Evolutionary conservation across 2,113 vertebrate genomes (phyloP), one percentile per base, ranked within the genome.

Genomic region (Gorsachius goisagi): DNA sequence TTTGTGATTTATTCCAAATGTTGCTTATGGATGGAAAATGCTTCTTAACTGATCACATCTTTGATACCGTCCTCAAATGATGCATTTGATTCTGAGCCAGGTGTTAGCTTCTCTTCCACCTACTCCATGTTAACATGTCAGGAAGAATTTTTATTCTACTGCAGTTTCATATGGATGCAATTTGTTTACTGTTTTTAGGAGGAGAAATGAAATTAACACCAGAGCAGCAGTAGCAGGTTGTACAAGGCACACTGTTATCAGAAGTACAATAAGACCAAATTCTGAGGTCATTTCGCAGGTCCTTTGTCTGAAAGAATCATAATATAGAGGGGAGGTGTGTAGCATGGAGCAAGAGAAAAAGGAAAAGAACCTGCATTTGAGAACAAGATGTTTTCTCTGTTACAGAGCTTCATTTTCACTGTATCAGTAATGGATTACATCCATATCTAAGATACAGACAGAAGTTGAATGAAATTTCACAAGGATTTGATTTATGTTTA

Each of bases 401-500:
- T 75, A 64, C 9, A 85, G 67, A 89, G 44, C 45, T 90, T 17
- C 55, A 50, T 76, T 97, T 94, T 77, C 47, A 62, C 52, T 73
- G 2, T 39, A 66, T 76, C 81, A 91, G 8, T 79, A 94, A 80
- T 63, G 12, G 55, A 67, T 90, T 69, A 44, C 45, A 45, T 91
- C 53, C 15, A 22, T 87, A 69, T 87, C 82, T 87, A 41, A 90
- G 75, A 71, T 50, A 68, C 9, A 39, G 71, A 41, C 47, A 71
- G 63, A 76, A 58, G 22, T 11, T 72, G 80, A 96, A 94, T 93
- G 67, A 90, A 95, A 83, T 85, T 96, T 93, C 69, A 60, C 35
- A 44, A 68, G 39, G 22, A 80, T 89, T 96, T 93, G 50, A 73
- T 94, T 96, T 94, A 94, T 90, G 32, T 69, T 90, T 93, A 86